These are phyloP conservation scores for Caenorhabditis wallacei DNA, from an alignment of 2,888 invertebrate genomes.

Conservation along the genomic window DNA sequence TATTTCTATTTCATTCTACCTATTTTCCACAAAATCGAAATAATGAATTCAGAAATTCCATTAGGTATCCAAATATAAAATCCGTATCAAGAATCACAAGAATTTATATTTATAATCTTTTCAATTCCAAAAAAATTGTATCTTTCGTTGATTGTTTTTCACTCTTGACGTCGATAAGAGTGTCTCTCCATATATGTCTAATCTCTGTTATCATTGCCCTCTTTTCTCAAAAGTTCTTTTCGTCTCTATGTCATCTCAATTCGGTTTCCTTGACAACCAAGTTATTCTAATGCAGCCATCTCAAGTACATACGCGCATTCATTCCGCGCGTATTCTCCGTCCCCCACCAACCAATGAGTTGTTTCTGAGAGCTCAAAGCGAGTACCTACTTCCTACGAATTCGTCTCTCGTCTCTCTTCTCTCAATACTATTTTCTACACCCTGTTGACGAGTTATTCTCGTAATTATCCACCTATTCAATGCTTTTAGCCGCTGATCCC, in stretches of 20 bases:
- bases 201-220: constrained; percentile 24
- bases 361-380: constrained; percentile 2
- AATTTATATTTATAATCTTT: not conserved
- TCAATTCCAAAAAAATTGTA: not conserved
- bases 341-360: constrained; percentile 15
- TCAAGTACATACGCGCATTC: constrained; percentile 51
- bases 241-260: constrained; percentile 35
- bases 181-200: constrained; percentile 26
- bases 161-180: not conserved
- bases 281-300: constrained; percentile 47
- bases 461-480: constrained; percentile 51
- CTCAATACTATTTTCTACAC: not conserved
- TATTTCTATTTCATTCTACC: not conserved
- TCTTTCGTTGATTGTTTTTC: constrained; percentile 34
- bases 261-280: constrained; percentile 51
- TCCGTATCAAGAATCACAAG: too few relatives aligned
- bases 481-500: constrained; percentile 70
- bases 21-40: not conserved
- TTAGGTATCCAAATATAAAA: too few relatives aligned
- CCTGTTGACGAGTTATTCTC: constrained; percentile 18
- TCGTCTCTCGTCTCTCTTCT: constrained; percentile 22
- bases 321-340: constrained; percentile 45
- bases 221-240: constrained; percentile 2
- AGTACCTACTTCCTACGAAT: constrained; percentile 24
- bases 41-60: too few relatives aligned